Percentiles rank a stretch among this genome's conserved stretches.
Conservation (phyloP, 2,797 vertebrate species). For the Malacoraja senta region DNA sequence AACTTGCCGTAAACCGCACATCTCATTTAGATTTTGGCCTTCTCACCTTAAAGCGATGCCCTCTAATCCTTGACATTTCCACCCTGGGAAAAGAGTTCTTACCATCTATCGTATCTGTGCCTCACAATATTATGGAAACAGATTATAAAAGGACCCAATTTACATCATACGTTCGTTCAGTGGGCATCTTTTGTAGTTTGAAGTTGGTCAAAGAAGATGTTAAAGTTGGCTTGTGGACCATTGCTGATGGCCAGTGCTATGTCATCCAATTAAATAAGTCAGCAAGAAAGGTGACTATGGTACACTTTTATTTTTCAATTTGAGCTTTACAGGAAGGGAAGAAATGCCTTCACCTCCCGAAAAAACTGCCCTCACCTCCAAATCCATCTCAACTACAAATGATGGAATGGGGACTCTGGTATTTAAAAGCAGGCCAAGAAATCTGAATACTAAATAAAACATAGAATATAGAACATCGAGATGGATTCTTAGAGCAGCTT, state of each 20-base stretch:
- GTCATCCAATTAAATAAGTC: not conserved
- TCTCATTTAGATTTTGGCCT: no score
- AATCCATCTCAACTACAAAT: not conserved
- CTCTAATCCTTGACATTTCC: no score
- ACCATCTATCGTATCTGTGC: no score
- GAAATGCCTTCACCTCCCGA: not conserved
- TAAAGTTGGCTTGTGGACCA: not conserved
- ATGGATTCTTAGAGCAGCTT: no score
- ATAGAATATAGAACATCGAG: no score
- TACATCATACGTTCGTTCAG: not conserved
- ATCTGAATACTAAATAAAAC: not conserved
- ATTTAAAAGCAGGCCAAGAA: not conserved
- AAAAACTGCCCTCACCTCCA: not conserved
- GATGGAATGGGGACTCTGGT: not conserved
- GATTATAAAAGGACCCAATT: not conserved
- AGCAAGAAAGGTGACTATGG: not conserved
- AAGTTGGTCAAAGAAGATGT: not conserved
- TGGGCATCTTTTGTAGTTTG: not conserved
- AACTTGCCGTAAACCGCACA: no score
- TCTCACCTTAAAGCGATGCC: no score
- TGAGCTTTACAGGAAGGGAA: not conserved
- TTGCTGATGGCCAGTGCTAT: not conserved
- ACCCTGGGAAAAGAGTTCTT: no score
- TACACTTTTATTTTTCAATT: not conserved
- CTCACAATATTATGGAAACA: not conserved